phyloP scores from a whole-genome alignment of 2,797 vertebrate species.

The Luscinia megarhynchos region DNA sequence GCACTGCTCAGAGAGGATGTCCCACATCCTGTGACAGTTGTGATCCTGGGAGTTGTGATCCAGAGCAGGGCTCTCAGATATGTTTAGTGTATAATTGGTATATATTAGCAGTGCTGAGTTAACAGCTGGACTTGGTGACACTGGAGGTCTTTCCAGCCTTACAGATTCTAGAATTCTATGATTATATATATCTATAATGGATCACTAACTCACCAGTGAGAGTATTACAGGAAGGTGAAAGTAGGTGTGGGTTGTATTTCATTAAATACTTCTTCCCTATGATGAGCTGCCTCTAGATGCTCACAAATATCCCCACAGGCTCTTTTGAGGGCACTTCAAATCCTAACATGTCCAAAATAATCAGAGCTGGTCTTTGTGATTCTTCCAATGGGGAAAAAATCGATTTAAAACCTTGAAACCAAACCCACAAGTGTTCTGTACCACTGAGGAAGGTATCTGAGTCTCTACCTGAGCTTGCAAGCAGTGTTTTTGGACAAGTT shows the following conservation, averaged over 20 bases:
- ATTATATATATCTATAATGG: neutral
- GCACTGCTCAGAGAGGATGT: neutral
- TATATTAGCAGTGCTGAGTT: neutral
- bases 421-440: neutral
- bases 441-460: neutral
- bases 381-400: neutral
- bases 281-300: neutral
- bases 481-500: neutral
- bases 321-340: neutral
- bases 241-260: neutral
- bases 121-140: neutral
- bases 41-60: no score
- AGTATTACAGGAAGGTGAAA: neutral
- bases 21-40: neutral
- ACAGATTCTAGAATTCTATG: neutral
- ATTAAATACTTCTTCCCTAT: neutral
- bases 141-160: neutral
- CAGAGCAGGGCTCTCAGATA: neutral
- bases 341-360: neutral
- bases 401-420: neutral
- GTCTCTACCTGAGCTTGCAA: neutral
- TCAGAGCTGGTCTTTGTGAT: neutral
- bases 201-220: neutral
- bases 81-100: rapidly evolving
- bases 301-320: neutral